These are phyloP conservation scores for Eupristina koningsbergeri DNA, from an alignment of 1,140 invertebrate species.

Conservation along the genomic window DNA sequence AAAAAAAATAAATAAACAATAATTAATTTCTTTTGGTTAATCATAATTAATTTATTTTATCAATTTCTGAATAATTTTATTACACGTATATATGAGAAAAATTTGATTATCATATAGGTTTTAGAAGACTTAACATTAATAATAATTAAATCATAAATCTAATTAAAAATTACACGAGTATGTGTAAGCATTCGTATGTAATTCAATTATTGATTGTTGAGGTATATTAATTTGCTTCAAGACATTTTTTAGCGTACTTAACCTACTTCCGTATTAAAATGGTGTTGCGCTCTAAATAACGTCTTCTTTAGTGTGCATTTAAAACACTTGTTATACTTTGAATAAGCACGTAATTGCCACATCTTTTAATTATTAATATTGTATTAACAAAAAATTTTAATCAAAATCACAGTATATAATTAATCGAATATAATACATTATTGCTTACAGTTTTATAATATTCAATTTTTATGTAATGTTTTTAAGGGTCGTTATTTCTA, in stretches of 20 bases:
- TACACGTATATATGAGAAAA: too few relatives aligned
- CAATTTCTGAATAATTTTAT: too few relatives aligned
- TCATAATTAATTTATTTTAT: too few relatives aligned
- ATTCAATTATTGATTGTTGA: slow-evolving; percentile 22
- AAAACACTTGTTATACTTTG: neutral
- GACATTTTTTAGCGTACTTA: slow-evolving; percentile 49
- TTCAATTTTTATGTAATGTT: too few relatives aligned
- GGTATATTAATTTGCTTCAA: slow-evolving; percentile 28
- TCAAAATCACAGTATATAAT: too few relatives aligned
- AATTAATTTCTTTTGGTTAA: too few relatives aligned
- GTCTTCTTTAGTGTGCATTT: slow-evolving; percentile 42
- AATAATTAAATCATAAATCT: slow-evolving; percentile 15
- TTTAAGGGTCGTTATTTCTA: too few relatives aligned
- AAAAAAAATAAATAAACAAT: too few relatives aligned
- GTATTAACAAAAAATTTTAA: neutral
- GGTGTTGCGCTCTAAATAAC: slow-evolving; percentile 28
- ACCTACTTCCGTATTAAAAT: slow-evolving; percentile 39
- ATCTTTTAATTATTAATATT: neutral
- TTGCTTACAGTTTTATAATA: too few relatives aligned
- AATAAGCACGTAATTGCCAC: neutral
- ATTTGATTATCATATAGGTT: too few relatives aligned
- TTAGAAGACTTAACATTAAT: too few relatives aligned
- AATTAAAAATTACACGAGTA: slow-evolving; percentile 6
- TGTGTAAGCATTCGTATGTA: slow-evolving; percentile 3
- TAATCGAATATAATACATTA: too few relatives aligned